phyloP scores from a whole-genome alignment of 2,797 vertebrate species.

The Intellagama lesueurii region DNA sequence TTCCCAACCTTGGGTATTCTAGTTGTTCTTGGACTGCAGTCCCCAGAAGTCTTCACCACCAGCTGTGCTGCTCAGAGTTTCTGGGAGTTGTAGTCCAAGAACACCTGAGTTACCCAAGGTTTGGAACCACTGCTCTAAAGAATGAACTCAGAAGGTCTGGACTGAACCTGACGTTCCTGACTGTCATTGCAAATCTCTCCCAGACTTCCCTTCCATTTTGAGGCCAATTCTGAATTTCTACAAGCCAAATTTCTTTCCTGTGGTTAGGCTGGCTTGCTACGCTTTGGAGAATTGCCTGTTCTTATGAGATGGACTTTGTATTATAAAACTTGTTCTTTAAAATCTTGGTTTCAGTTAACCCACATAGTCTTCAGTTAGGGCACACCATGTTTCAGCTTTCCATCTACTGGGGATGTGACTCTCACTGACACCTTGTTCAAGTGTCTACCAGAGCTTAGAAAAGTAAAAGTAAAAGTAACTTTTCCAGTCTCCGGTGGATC shows the following conservation, averaged over 20 bases:
- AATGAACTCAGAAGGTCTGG: neutral
- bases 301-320: neutral
- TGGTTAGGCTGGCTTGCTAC: neutral
- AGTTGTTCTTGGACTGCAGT: neutral
- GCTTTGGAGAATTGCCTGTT: neutral
- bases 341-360: neutral
- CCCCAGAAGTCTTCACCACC: too few species aligned
- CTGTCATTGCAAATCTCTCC: neutral
- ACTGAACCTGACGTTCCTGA: neutral
- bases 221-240: neutral
- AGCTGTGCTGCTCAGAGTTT: too few species aligned
- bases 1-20: too few species aligned
- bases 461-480: neutral
- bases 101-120: too few species aligned
- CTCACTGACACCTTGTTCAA: neutral
- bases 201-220: neutral
- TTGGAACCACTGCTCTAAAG: neutral
- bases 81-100: too few species aligned
- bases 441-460: neutral
- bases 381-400: neutral
- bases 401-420: neutral
- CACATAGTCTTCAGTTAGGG: neutral
- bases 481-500: neutral
- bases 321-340: neutral
- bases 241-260: neutral